A percentile compares a stretch with the other conserved stretches of the same genome.
These are phyloP conservation scores for Drosophila prosaltans DNA, from an alignment of 1,140 invertebrate genomes.

Conservation along the genomic window DNA sequence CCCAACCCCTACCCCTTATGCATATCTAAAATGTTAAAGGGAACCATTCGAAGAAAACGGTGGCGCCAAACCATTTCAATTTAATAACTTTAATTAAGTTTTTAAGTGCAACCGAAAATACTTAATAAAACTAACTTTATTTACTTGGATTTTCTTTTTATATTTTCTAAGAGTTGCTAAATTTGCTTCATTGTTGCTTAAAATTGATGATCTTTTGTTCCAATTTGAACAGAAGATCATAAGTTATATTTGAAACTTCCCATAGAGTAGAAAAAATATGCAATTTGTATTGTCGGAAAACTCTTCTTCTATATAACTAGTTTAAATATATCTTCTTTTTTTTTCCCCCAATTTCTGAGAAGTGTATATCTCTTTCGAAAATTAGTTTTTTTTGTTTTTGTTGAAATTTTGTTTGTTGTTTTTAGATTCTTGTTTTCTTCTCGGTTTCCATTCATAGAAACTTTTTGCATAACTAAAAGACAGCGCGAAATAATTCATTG, in stretches of 20 bases:
- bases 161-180: background rate
- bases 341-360: too few relatives aligned
- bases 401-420: background rate
- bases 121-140: background rate
- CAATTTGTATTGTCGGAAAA: too few relatives aligned
- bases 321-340: too few relatives aligned
- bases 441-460: conserved; percentile 73
- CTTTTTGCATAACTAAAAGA: conserved; percentile 54
- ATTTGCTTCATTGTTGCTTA: background rate
- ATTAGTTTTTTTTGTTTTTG: conserved; percentile 27
- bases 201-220: background rate
- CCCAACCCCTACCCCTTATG: background rate
- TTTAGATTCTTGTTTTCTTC: background rate
- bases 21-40: background rate
- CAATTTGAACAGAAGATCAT: too few relatives aligned
- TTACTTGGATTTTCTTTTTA: background rate
- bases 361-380: background rate
- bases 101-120: conserved; percentile 42
- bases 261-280: too few relatives aligned
- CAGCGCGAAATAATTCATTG: conserved; percentile 70
- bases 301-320: too few relatives aligned
- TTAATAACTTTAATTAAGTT: conserved; percentile 79
- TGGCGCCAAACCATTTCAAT: conserved; percentile 66
- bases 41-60: conserved; percentile 42
- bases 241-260: too few relatives aligned